Evolutionary conservation across 2,888 invertebrate species (phyloP).

Genomic region (Temnothorax rugatulus): DNA sequence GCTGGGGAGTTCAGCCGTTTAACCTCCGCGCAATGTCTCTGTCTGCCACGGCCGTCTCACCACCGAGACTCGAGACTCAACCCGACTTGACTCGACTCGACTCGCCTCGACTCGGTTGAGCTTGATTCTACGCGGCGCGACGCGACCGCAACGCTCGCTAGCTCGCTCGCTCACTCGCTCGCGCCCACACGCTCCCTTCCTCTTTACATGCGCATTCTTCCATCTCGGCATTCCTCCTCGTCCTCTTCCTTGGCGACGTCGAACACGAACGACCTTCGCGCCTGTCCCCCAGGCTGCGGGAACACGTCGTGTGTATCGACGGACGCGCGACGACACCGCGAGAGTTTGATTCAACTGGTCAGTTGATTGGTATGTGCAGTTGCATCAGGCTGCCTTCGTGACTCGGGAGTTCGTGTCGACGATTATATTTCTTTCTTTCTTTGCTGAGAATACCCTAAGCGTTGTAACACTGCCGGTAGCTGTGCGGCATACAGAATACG

Average conservation of each 20-base stretch:
- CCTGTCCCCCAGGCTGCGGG: neutral
- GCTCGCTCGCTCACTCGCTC: slow-evolving; percentile 53
- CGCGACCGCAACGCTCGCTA: slow-evolving; percentile 34
- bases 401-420: slow-evolving; percentile 14
- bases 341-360: slow-evolving; percentile 33
- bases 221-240: slow-evolving; percentile 66
- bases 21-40: slow-evolving; percentile 84
- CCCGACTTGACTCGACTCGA: slow-evolving; percentile 16
- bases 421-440: slow-evolving; percentile 8
- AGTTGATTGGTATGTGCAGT: slow-evolving; percentile 41
- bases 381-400: slow-evolving; percentile 26
- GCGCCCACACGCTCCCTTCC: slow-evolving; percentile 66
- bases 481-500: neutral
- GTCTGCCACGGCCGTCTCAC: slow-evolving; percentile 73
- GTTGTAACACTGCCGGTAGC: slow-evolving; percentile 9
- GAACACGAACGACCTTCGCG: slow-evolving; percentile 65
- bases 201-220: slow-evolving; percentile 63
- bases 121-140: slow-evolving; percentile 18
- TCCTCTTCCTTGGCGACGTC: slow-evolving; percentile 60
- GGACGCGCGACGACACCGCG: slow-evolving; percentile 8
- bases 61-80: slow-evolving; percentile 57
- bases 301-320: slow-evolving; percentile 13
- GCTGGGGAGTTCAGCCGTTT: slow-evolving; percentile 83
- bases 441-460: neutral
- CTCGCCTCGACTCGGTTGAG: slow-evolving; percentile 44